Conservation (phyloP, 2,888 invertebrate species). For the Patella ulyssiponensis region DNA sequence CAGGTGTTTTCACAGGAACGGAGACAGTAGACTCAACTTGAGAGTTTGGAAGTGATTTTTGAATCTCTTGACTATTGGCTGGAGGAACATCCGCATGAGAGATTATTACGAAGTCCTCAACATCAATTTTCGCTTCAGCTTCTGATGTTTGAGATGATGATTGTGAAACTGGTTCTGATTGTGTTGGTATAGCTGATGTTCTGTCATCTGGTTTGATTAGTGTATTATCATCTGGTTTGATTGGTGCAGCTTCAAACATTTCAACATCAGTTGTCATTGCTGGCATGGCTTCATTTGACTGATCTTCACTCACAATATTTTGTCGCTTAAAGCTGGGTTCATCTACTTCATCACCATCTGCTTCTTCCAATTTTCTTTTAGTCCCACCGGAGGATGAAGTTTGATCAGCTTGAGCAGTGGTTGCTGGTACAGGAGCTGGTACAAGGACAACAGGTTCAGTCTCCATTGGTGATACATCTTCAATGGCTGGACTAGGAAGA, state of each 20-base stretch:
- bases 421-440: not conserved
- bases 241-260: slow-evolving; percentile 31
- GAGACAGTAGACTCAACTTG: not conserved
- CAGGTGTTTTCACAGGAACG: not conserved
- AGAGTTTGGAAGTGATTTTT: slow-evolving; percentile 45
- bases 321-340: slow-evolving; percentile 16
- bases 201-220: slow-evolving; percentile 6
- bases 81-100: slow-evolving; percentile 58
- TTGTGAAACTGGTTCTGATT: not conserved
- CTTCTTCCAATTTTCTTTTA: slow-evolving; percentile 44
- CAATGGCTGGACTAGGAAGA: not conserved
- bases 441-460: not conserved
- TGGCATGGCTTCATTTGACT: not conserved
- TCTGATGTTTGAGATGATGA: slow-evolving; percentile 3
- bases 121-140: slow-evolving; percentile 26
- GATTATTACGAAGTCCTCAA: slow-evolving; percentile 59
- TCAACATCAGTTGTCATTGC: slow-evolving; percentile 15
- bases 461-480: not conserved
- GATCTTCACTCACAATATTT: not conserved
- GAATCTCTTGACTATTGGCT: slow-evolving; percentile 53
- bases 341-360: slow-evolving; percentile 34
- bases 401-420: slow-evolving; percentile 11
- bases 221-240: slow-evolving; percentile 16
- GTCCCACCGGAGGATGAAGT: slow-evolving; percentile 8
- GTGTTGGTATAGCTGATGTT: slow-evolving; percentile 10